Evolutionary conservation across 2,797 vertebrate species (phyloP).

Genomic region (Cacajao melanocephalus): DNA sequence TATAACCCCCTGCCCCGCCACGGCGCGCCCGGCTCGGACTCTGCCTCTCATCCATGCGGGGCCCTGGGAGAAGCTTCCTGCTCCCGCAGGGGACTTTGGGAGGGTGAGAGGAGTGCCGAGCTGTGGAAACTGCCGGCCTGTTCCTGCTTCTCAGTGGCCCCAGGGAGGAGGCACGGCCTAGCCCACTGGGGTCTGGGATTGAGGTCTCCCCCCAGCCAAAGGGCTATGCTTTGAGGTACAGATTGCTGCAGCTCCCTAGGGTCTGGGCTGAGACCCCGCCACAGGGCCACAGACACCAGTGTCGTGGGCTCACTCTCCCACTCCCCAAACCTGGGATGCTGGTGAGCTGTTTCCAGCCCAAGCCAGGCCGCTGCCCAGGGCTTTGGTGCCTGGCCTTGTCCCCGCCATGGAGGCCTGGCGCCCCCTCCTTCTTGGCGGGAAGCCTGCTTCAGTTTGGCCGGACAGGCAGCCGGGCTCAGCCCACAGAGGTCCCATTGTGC

Average conservation of each 20-base stretch:
- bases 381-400: not conserved
- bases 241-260: not conserved
- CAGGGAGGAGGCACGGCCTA: not conserved
- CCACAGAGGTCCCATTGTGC: conserved; percentile 95
- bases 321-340: not conserved
- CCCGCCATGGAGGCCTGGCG: not conserved
- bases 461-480: conserved; percentile 85
- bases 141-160: not conserved
- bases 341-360: not conserved
- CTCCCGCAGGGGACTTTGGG: not conserved
- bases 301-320: not conserved
- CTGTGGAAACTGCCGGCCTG: not conserved
- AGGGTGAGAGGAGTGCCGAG: not conserved
- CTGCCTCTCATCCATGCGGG: not conserved
- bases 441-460: conserved; percentile 91
- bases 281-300: accelerated
- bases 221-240: not conserved
- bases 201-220: not conserved
- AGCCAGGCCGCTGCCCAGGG: not conserved
- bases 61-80: not conserved
- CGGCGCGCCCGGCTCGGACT: not conserved
- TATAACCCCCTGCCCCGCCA: conserved; percentile 81
- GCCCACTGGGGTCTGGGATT: not conserved
- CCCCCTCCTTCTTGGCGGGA: conserved; percentile 80
- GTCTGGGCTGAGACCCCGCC: not conserved